These are phyloP conservation scores for Ptychobarbus kaznakovi DNA, from an alignment of 2,797 vertebrate genomes.

Conservation along the genomic window DNA sequence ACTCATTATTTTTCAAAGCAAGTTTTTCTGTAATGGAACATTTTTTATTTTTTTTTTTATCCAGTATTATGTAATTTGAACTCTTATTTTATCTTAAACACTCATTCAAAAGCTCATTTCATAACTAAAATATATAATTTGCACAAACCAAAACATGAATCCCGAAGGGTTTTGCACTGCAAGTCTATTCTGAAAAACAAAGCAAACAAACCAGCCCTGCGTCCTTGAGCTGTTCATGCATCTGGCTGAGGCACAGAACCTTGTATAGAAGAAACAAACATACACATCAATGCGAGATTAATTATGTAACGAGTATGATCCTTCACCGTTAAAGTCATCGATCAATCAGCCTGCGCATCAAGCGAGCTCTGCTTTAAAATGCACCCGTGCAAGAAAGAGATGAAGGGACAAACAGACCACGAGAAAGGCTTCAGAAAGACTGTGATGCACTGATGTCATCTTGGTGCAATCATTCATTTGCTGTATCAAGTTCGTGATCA, in stretches of 20 bases:
- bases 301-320: neutral
- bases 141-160: neutral
- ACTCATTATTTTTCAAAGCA: neutral
- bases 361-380: constrained; percentile 1
- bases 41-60: too few species aligned
- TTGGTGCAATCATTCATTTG: constrained; percentile 66
- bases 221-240: neutral
- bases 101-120: neutral
- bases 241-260: neutral
- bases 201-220: neutral
- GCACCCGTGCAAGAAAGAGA: neutral
- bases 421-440: constrained; percentile 19
- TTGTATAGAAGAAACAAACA: neutral
- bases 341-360: constrained; percentile 24
- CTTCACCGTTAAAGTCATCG: neutral
- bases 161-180: neutral
- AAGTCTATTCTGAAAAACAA: neutral
- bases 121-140: neutral
- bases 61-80: neutral
- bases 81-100: neutral
- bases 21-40: neutral
- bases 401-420: neutral
- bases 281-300: neutral
- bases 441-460: constrained; percentile 58
- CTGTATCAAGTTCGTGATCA: constrained; percentile 69